Conservation (phyloP, 2,113 vertebrate species). For the Cariama cristata region DNA sequence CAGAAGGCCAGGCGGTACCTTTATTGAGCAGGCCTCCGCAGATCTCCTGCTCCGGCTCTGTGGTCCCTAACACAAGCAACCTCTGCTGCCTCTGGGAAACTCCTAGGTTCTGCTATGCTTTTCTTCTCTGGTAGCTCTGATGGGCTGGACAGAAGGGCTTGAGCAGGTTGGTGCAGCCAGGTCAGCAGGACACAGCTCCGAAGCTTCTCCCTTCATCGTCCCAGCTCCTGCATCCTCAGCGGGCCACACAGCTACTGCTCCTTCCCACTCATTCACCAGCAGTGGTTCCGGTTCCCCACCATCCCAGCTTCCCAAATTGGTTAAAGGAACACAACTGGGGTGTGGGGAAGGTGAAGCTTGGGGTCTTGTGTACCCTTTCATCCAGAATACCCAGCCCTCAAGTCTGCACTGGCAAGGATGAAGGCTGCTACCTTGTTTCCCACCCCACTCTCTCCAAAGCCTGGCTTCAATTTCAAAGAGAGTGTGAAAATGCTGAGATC, state of each 20-base stretch:
- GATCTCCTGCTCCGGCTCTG: background rate
- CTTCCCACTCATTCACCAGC: background rate
- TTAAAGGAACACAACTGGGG: background rate
- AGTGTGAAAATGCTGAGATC: background rate
- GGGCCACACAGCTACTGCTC: background rate
- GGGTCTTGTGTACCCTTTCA: background rate
- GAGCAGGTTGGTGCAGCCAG: background rate
- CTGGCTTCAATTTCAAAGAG: background rate
- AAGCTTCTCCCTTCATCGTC: background rate
- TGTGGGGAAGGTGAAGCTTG: background rate
- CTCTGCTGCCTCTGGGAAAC: background rate
- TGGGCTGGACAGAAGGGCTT: background rate
- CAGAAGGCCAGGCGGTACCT: background rate
- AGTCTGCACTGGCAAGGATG: accelerated
- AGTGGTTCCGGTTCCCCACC: background rate
- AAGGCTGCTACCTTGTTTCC: background rate
- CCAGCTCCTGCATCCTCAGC: background rate
- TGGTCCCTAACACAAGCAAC: background rate
- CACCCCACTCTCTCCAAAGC: background rate
- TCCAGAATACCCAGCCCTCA: background rate
- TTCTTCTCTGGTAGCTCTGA: background rate
- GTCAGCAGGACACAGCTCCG: background rate
- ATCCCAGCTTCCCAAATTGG: background rate
- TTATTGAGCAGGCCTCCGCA: background rate
- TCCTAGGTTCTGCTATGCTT: background rate